Conservation (phyloP, 2,113 vertebrate species). For the Cervus canadensis region DNA sequence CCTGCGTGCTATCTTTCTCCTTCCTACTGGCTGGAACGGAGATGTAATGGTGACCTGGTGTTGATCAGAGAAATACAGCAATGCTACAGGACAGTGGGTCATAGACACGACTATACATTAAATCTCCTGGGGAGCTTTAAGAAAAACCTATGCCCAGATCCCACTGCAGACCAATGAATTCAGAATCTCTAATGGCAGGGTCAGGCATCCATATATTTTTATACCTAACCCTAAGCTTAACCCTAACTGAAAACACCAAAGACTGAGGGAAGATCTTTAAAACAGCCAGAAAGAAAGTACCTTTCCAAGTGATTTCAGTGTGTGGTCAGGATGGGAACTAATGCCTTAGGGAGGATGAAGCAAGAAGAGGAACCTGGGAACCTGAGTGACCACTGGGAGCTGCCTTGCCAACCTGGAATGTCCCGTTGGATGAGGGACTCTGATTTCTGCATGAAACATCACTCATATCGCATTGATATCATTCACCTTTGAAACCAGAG, state of each 20-base stretch:
- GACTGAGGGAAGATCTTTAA: neutral
- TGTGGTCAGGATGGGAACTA: neutral
- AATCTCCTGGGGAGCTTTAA: neutral
- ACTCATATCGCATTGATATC: neutral
- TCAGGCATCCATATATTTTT: neutral
- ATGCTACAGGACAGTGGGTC: no score
- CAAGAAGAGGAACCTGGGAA: neutral
- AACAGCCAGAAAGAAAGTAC: neutral
- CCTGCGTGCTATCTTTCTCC: neutral
- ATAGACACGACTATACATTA: neutral
- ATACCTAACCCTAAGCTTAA: neutral
- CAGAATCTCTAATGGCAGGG: neutral
- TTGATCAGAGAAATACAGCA: neutral
- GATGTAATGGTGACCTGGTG: neutral
- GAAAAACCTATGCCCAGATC: no score
- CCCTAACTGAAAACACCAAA: neutral
- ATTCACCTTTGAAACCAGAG: neutral
- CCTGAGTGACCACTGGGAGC: neutral
- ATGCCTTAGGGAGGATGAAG: neutral
- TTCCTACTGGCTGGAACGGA: neutral
- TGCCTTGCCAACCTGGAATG: no score
- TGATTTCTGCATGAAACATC: neutral
- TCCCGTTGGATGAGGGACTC: neutral
- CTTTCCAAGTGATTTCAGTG: neutral
- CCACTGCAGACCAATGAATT: neutral